Base-by-base conservation (phyloP, 2,113 vertebrate species). In the Oxygymnocypris stewartii region DNA sequence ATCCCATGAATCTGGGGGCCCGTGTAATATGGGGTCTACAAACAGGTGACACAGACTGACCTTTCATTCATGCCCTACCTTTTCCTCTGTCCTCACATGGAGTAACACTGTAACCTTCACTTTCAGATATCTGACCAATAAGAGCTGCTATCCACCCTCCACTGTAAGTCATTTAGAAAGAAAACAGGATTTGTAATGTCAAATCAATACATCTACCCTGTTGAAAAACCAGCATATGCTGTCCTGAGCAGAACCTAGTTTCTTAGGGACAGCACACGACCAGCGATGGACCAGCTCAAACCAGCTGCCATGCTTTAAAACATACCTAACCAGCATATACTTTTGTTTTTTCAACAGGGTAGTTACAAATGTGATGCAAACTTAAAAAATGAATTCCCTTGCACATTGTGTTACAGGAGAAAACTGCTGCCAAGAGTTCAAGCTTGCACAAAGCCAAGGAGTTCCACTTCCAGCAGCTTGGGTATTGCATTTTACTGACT, bases 141-240 rank as follows among this genome's bases (percentile, higher is more conserved):
- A 89, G 88, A 92, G 47, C 79, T 91, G 91, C 90, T 83, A 81
- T 74, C 77, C 91, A 31, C 28, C 61, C 4, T 31, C 63, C 44
- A 91, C 89, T 86, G 94, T 95, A 91, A 94, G 94, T 44, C 78
- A 73, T 44, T 8, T 79, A n/a, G 49, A 82, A 63, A 82, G 23
- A 49, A 76, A 78, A 40, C 47, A 42, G 54, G 74, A 74, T 73
- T 67, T 73, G 40, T 74, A 44, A 44, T n/a, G 42, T 61, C 2
- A 78, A 18, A 16, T 35, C 51, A 4, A 49, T 49, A 49, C 25
- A 54, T 51, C 18, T 78, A 51, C 49, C 4, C 49, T 16, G 49
- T 51, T 51, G 49, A 51, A 16, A 54, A 11, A 54, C 6, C 16
- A 54, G 16, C 18, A 54, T 54, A 54, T 54, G 51, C 51, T 54